Base-by-base conservation (phyloP, 2,113 vertebrate genomes). In the Maccullochella peelii region DNA sequence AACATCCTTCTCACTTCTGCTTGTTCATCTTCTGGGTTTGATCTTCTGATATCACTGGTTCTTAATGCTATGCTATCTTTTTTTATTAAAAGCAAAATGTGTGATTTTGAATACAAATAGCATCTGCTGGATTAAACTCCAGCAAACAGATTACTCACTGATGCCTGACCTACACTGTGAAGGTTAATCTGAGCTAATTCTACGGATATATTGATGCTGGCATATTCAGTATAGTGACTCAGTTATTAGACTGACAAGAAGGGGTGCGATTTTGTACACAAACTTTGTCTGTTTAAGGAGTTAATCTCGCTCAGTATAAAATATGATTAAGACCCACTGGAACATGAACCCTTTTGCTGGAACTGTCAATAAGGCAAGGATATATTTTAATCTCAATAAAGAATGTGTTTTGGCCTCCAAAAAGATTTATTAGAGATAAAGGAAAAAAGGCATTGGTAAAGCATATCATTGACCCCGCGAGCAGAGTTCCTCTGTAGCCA, bases 391-490 rank as follows among this genome's bases (percentile, higher is more conserved):
- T 82, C 42, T 65, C 20, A 15, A 40, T 21, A 40, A 80, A 75
- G 65, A 86, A 75, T 68, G 75, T 20, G 16, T 27, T 77, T 84
- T 72, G 59, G 15, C 59, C 12, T 38, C 25, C 59, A 38, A 57
- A 78, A 72, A 47, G 33, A 84, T 74, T 66, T 77, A 79, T 73
- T 50, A 73, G 54, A 27, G 42, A 85, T 67, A 68, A 76, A 77
- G 21, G 15, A 50, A 67, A 82, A 83, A 72, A 55, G 33, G 25
- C 47, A 79, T 23, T 77, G 68, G 72, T 80, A 80, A 73, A 70
- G 79, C 50, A 70, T 82, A 87, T 83, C 62, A 82, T 40, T 89
- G 82, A 90, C 83, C 89, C 58, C 30, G 33, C 8, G 0, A 61
- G 44, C 71, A 79, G 68, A 87, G 68, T 89, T 86, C 66, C 59